These are phyloP conservation scores for Rousettus madagascariensis DNA, from an alignment of 2,797 vertebrate genomes.

Conservation along the genomic window DNA sequence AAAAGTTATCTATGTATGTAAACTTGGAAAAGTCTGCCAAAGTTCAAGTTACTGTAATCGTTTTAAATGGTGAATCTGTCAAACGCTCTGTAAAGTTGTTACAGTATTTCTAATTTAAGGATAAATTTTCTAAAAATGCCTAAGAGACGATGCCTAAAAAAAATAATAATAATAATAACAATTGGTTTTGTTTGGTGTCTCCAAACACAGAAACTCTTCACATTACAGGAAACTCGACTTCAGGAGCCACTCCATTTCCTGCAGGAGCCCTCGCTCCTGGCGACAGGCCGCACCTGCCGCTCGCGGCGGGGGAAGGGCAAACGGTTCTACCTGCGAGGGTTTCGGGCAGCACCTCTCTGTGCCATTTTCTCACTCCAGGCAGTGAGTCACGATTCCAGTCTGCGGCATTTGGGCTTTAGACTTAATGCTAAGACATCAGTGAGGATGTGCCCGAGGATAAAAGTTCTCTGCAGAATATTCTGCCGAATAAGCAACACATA, in stretches of 20 bases:
- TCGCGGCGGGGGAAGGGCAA: neutral
- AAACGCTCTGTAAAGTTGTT: neutral
- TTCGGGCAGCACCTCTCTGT: neutral
- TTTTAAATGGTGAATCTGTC: neutral
- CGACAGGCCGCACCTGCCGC: neutral
- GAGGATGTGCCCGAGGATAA: neutral
- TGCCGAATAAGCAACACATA: neutral
- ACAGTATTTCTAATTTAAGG: neutral
- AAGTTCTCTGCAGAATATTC: neutral
- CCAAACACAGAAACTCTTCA: neutral
- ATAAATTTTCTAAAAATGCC: neutral
- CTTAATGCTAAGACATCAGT: neutral
- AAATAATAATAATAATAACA: neutral
- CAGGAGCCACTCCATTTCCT: neutral
- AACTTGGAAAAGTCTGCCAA: conserved; percentile 6
- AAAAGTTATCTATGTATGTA: neutral
- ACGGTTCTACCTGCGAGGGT: neutral
- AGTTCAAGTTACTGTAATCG: neutral
- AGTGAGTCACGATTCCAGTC: neutral
- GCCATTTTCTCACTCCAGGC: neutral
- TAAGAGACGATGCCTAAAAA: neutral
- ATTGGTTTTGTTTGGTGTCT: neutral
- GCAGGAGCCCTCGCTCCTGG: neutral
- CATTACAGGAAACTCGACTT: conserved; percentile 14
- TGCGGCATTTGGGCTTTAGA: neutral